Conservation (phyloP, 2,113 vertebrate genomes). For the Pteruthius melanotis region DNA sequence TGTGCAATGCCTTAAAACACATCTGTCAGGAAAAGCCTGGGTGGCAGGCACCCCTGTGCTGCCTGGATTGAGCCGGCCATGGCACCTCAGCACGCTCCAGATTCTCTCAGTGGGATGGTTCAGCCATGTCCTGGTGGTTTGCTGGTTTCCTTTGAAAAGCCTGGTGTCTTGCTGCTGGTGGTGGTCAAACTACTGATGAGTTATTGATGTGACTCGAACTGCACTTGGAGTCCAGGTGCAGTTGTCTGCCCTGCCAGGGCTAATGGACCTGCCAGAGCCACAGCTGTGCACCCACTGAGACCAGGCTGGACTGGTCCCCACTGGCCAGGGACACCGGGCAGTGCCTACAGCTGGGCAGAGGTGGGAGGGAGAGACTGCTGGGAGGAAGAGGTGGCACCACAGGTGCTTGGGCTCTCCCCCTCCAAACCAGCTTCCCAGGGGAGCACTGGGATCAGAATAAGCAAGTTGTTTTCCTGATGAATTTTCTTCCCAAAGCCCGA, state of each 20-base stretch:
- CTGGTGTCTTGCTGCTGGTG: not conserved
- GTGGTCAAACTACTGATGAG: not conserved
- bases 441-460: not conserved
- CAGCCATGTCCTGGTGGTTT: not conserved
- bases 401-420: not conserved
- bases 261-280: not conserved
- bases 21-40: not conserved
- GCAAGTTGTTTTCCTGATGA: not conserved
- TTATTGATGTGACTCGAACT: not conserved
- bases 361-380: not conserved
- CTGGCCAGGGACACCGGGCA: not conserved
- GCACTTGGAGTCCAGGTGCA: not conserved
- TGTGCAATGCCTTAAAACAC: not conserved
- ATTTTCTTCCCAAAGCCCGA: not conserved
- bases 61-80: fast-evolving
- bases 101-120: not conserved
- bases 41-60: not conserved
- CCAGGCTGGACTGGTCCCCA: not conserved
- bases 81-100: not conserved
- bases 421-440: not conserved
- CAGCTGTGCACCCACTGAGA: not conserved
- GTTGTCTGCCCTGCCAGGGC: not conserved
- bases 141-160: not conserved
- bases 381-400: not conserved
- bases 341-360: not conserved